Conservation (phyloP, 2,113 vertebrate species). For the Notechis scutatus region DNA sequence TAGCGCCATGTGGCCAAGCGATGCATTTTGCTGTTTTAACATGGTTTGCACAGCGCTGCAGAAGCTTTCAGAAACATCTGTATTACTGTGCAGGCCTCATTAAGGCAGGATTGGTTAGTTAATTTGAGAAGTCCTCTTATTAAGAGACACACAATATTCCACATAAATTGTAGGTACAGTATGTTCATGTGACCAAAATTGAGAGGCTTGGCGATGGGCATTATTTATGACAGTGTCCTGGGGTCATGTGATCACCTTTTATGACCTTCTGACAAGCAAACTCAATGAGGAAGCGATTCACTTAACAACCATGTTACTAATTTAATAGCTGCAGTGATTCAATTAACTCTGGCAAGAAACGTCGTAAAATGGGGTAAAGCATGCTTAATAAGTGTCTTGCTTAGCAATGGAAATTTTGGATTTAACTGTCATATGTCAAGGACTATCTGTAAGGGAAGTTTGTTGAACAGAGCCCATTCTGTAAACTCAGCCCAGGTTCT, state of each 20-base stretch:
- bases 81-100: not conserved
- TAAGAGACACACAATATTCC: not conserved
- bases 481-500: not conserved
- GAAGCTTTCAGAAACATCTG: not conserved
- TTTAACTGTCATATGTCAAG: not conserved
- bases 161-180: not conserved
- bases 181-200: not conserved
- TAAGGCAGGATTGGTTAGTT: not conserved
- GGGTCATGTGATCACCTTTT: not conserved
- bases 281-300: not conserved
- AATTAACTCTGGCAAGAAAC: not conserved
- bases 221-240: not conserved
- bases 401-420: not conserved
- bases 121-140: not conserved
- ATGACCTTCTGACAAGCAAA: not conserved
- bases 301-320: not conserved
- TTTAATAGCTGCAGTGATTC: not conserved
- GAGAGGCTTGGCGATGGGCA: not conserved
- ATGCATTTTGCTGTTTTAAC: not conserved
- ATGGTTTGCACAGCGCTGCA: no score
- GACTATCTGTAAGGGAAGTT: not conserved
- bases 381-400: no score
- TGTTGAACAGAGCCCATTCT: not conserved
- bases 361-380: not conserved
- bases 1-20: not conserved